These are phyloP conservation scores for Sebastes itinus DNA, from an alignment of 2,797 vertebrate genomes.

Conservation along the genomic window DNA sequence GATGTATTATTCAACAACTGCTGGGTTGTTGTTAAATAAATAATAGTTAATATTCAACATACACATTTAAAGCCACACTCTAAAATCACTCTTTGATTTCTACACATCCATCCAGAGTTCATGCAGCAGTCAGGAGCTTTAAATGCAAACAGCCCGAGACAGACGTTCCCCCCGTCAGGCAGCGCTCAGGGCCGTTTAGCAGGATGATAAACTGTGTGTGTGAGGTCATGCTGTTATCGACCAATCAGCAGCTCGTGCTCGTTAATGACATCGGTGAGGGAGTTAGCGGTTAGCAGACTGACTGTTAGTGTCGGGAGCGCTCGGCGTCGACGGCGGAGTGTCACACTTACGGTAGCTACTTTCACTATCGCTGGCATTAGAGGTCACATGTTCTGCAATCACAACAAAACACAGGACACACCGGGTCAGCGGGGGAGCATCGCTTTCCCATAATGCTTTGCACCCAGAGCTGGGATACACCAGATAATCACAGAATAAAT, in stretches of 20 bases:
- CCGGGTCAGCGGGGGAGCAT: conserved; percentile 69
- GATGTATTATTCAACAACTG: too few relatives aligned
- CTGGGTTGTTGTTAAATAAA: too few relatives aligned
- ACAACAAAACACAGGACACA: conserved; percentile 84
- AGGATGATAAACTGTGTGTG: not conserved
- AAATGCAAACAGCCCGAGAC: not conserved
- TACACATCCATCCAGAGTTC: not conserved
- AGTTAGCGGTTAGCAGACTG: conserved; percentile 17
- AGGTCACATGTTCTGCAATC: conserved; percentile 97
- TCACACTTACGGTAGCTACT: conserved; percentile 97
- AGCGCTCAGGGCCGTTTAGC: too few relatives aligned
- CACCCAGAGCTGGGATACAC: not conserved
- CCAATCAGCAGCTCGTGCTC: conserved; percentile 29
- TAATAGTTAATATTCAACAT: too few relatives aligned
- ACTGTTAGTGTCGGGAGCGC: conserved; percentile 1
- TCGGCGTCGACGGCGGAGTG: not conserved
- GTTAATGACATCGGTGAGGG: not conserved
- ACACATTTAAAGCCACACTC: too few relatives aligned
- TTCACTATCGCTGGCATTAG: conserved; percentile 98
- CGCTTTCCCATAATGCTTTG: conserved; percentile 66
- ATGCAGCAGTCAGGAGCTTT: not conserved
- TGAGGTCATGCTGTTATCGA: conserved; percentile 43
- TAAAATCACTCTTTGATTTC: not conserved
- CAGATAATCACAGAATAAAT: not conserved
- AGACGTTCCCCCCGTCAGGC: too few relatives aligned